Conservation (phyloP, 1,140 invertebrate genomes). For the Dendrolimus kikuchii region DNA sequence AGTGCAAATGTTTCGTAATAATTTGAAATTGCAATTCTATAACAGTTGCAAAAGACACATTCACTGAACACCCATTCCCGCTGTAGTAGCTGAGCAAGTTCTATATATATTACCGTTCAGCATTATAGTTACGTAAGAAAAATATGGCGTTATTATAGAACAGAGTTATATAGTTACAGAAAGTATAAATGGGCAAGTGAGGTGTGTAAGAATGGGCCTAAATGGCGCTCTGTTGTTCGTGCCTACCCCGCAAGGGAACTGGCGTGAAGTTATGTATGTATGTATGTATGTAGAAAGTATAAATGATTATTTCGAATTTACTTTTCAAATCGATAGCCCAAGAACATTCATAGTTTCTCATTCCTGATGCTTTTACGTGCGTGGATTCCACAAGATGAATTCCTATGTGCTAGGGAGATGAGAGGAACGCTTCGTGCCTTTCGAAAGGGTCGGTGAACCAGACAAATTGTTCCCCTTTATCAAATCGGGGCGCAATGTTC, state of each 20-base stretch:
- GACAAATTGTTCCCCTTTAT: slow-evolving; percentile 52
- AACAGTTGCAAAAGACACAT: too few relatives aligned
- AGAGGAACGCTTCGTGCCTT: slow-evolving; percentile 23
- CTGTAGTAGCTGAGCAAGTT: background rate
- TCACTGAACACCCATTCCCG: too few relatives aligned
- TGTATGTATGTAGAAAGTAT: too few relatives aligned
- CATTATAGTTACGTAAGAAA: slow-evolving; percentile 29
- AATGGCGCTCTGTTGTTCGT: too few relatives aligned
- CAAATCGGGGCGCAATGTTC: slow-evolving; percentile 32
- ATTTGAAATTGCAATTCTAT: too few relatives aligned
- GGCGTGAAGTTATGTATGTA: too few relatives aligned
- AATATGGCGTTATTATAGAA: slow-evolving; percentile 23
- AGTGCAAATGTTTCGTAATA: too few relatives aligned
- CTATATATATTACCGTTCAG: too few relatives aligned
- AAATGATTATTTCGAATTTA: slow-evolving; percentile 26
- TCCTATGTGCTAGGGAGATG: slow-evolving; percentile 32
- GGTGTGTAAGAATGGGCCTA: too few relatives aligned
- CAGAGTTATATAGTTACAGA: slow-evolving; percentile 14
- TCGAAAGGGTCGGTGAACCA: slow-evolving; percentile 50
- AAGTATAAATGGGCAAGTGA: slow-evolving; percentile 25
- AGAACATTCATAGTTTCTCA: slow-evolving; percentile 35
- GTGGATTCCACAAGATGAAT: slow-evolving; percentile 45
- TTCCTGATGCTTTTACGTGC: slow-evolving; percentile 22
- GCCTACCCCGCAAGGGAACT: too few relatives aligned
- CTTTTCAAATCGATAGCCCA: slow-evolving; percentile 33